A percentile compares a stretch with the other conserved stretches of the same genome.
Conservation (phyloP, 2,888 invertebrate species). For the Gymnosoma rotundatum region DNA sequence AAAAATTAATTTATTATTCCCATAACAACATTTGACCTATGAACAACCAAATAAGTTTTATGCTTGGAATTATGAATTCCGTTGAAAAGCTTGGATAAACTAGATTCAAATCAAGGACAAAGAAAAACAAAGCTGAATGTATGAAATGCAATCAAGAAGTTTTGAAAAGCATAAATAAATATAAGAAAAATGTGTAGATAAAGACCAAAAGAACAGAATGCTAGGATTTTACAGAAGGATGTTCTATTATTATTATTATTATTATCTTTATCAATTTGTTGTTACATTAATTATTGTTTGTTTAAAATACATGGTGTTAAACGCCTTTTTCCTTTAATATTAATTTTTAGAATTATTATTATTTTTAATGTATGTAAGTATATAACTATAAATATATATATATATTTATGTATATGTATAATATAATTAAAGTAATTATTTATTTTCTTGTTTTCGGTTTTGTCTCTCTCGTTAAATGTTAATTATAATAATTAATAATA, state of each 20-base stretch:
- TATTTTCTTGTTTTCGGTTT: constrained; percentile 66
- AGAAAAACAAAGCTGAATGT: neutral
- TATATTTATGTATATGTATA: constrained; percentile 56
- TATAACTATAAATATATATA: constrained; percentile 29
- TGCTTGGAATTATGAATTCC: no score
- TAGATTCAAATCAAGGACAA: constrained; percentile 9
- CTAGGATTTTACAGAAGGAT: constrained; percentile 37
- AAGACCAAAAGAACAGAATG: constrained; percentile 7
- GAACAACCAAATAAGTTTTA: no score
- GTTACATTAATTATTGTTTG: constrained; percentile 44
- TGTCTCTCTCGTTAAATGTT: constrained; percentile 63
- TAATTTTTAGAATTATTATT: constrained; percentile 57
- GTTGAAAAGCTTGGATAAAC: neutral
- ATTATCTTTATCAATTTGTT: constrained; percentile 27
- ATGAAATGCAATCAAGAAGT: neutral
- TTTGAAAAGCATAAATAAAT: constrained; percentile 1
- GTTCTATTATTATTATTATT: constrained; percentile 11
- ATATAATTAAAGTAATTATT: constrained; percentile 65
- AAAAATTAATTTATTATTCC: no score
- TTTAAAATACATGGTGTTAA: constrained; percentile 66
- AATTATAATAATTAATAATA: constrained; percentile 61
- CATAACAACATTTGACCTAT: no score
- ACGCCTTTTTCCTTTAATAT: constrained; percentile 60
- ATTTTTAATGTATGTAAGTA: constrained; percentile 55
- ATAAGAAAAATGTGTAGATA: neutral